Evolutionary conservation across 2,888 invertebrate species (phyloP), one percentile per base, ranked within the genome.

Genomic region (Gortyna flavago): DNA sequence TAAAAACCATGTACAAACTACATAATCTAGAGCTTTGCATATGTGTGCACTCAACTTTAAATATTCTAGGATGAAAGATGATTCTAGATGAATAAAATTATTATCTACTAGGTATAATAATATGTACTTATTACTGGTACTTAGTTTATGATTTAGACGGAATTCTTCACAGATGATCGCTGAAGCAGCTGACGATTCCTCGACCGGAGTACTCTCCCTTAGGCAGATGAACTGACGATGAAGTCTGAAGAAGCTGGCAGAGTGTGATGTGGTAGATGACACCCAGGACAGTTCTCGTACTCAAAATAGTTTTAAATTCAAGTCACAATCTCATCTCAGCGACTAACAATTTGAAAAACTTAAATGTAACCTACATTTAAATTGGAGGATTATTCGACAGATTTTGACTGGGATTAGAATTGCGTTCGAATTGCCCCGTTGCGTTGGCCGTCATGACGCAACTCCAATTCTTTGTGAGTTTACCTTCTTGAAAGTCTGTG

Each of bases 81-180:
- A 54, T 8, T 32, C n/a, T 77, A 62, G 1, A n/a, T 64, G 51
- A 77, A 35, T 29, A 62, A n/a, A n/a, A n/a, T n/a, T n/a, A 29
- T 38, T 69, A 62, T 64, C n/a, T 54, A 29, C 62, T 69, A 78
- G 25, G 18, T 69, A 29, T 29, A 64, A 78, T n/a, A n/a, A n/a
- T n/a, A n/a, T n/a, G n/a, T n/a, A n/a, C n/a, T n/a, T n/a, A n/a
- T n/a, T n/a, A n/a, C n/a, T n/a, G n/a, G 18, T 78, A 78, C 79
- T 70, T 54, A 54, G 54, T 54, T 54, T 71, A 78, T 78, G n/a
- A 79, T 79, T 66, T 59, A 59, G 59, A 25, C 16, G 32, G 4
- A 13, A 6, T 41, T 79, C 21, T 65, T 79, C 29, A 1, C 29
- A 25, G 35, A 4, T 35, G 51, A 11, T n/a, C 1, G 44, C n/a